Base-by-base conservation (phyloP, 2,797 vertebrate species). In the Tokudaia muenninki region DNA sequence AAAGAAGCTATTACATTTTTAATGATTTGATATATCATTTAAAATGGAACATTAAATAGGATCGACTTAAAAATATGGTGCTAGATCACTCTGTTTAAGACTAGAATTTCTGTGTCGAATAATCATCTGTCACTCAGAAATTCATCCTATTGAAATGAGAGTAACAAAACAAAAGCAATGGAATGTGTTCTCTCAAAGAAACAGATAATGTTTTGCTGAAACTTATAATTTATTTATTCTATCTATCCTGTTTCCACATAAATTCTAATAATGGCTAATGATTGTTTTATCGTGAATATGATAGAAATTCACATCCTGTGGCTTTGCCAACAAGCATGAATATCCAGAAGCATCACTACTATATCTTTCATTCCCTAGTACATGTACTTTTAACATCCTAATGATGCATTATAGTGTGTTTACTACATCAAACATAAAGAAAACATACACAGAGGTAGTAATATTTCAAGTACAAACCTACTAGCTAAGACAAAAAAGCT, bases 1-100 rank as follows among this genome's bases (percentile, higher is more conserved):
- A 98, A 97, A 98, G 89, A 95, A 97, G 96, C 99, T 98, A 99
- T 99, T 99, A 99, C 98, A 99, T 98, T 98, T 97, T 98, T 93
- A 97, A 98, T 95, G 98, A 98, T 96, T 98, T 98, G 98, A 98
- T 97, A 96, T 96, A 98, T 97, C 98, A 96, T 98, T 99, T 98
- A 98, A 98, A 98, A 98, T 98, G 97, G 98, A 98, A 92, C 98
- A 92, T 94, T 98, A 97, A 97, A 98, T 96, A 97, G 89, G 91
- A 92, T 95, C 92, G 91, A 83, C 96, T 98, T 98, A 97, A 97
- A 99, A 99, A 99, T 98, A 98, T 98, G 98, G 97, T 97, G 92
- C 98, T 98, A 98, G 98, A 98, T 98, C 96, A 97, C 98, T 98
- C 98, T 98, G 94, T 98, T 98, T 98, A 98, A 98, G 96, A 98